A percentile compares a stretch with the other conserved stretches of the same genome.
phyloP scores from a whole-genome alignment of 2,113 vertebrate species.

The Oxygymnocypris stewartii region DNA sequence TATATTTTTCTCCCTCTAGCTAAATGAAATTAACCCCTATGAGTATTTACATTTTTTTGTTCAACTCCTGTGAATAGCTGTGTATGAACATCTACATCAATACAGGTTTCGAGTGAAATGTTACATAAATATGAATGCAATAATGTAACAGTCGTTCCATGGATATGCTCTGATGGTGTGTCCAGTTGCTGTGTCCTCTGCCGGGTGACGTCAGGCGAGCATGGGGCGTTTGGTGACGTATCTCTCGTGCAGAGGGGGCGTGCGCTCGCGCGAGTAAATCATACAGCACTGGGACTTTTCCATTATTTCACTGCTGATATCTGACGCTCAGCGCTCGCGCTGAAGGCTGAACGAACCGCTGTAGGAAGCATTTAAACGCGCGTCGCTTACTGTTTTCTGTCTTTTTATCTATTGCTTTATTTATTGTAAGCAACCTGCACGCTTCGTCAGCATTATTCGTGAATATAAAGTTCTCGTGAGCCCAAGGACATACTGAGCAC shows the following conservation, averaged over 20 bases:
- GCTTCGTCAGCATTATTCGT: background rate
- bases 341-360: background rate
- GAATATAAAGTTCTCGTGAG: background rate
- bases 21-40: background rate
- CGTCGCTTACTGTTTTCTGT: background rate
- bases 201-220: constrained; percentile 56
- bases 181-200: constrained; percentile 35
- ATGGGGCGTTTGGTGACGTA: constrained; percentile 58
- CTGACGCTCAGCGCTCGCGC: background rate
- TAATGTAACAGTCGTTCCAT: background rate
- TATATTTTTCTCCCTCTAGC: no score
- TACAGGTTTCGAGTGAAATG: background rate
- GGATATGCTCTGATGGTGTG: background rate
- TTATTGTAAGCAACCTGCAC: background rate
- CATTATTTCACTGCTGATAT: constrained; percentile 17
- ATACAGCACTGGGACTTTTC: constrained; percentile 28
- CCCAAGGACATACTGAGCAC: constrained; percentile 25
- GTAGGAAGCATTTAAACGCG: background rate
- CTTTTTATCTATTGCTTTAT: constrained; percentile 7
- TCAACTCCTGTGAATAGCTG: background rate
- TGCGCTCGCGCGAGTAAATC: constrained; percentile 50
- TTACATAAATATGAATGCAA: background rate
- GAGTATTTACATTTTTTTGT: background rate
- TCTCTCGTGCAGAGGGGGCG: constrained; percentile 49
- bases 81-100: background rate